A percentile compares a stretch with the other conserved stretches of the same genome.
Conservation (phyloP, 2,888 invertebrate species). For the Drosophila mulleri region DNA sequence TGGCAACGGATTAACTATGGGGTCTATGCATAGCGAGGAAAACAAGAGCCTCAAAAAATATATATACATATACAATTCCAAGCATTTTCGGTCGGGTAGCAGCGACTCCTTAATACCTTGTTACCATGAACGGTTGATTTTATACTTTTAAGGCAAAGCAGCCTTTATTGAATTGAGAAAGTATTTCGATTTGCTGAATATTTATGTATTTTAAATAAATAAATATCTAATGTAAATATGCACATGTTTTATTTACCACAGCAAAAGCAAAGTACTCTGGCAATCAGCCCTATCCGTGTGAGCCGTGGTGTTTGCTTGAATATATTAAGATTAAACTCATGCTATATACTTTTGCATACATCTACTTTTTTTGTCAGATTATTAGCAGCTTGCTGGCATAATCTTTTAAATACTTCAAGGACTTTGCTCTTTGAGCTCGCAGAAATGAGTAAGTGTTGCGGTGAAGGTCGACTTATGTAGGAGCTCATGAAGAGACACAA, state of each 20-base stretch:
- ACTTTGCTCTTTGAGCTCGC: not conserved
- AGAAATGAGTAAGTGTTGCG: not conserved
- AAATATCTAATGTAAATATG: no score
- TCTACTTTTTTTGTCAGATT: not conserved
- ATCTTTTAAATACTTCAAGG: slow-evolving; percentile 7
- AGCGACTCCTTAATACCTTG: not conserved
- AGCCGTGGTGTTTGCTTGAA: no score
- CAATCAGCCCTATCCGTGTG: no score
- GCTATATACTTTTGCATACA: no score
- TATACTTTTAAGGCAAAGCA: no score
- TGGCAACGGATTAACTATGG: slow-evolving; percentile 33
- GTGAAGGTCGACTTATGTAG: not conserved
- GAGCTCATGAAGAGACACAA: no score
- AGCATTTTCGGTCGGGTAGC: not conserved
- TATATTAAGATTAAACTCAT: not conserved
- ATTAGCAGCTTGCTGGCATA: slow-evolving; percentile 6
- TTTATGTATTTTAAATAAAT: not conserved
- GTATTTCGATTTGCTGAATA: no score
- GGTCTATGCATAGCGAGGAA: slow-evolving; percentile 8
- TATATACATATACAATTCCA: not conserved
- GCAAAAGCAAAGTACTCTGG: not conserved
- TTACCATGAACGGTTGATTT: not conserved
- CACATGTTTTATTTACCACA: no score
- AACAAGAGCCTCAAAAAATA: not conserved
- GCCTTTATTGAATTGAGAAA: no score